A percentile compares a stretch with the other conserved stretches of the same genome.
Evolutionary conservation across 2,113 vertebrate genomes (phyloP).

Genomic region (Montifringilla adamsi): DNA sequence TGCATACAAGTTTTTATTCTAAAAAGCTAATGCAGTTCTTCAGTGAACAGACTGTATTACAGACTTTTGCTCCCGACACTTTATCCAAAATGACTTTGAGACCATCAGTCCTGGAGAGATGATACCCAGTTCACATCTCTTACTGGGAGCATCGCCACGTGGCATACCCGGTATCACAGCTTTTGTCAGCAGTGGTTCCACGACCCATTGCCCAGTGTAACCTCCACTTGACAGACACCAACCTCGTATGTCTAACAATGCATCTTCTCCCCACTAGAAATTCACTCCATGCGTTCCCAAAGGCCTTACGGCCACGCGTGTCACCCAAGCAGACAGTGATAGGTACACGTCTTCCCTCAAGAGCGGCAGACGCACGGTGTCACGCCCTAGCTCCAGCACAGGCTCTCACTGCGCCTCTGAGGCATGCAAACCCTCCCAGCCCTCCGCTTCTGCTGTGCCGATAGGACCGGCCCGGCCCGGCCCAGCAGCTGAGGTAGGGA

Average conservation of each 20-base stretch:
- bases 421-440: fast-evolving
- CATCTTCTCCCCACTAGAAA: fast-evolving
- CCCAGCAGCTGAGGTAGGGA: not conserved
- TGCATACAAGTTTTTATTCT: not conserved
- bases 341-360: fast-evolving
- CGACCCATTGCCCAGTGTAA: fast-evolving
- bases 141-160: fast-evolving
- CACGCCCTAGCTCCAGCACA: not conserved
- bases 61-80: not conserved
- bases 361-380: fast-evolving
- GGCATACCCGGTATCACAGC: fast-evolving
- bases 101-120: fast-evolving
- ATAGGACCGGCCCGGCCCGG: not conserved
- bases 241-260: fast-evolving
- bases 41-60: not conserved
- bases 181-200: not conserved
- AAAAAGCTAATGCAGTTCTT: not conserved
- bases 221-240: fast-evolving
- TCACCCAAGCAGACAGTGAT: fast-evolving
- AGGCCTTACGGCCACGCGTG: fast-evolving
- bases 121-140: not conserved
- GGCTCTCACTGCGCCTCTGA: too few species aligned
- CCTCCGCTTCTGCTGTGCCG: fast-evolving
- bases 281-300: fast-evolving
- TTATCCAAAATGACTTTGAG: not conserved